Conservation (phyloP, 1,140 invertebrate genomes). For the Drosophila kikkawai region DNA sequence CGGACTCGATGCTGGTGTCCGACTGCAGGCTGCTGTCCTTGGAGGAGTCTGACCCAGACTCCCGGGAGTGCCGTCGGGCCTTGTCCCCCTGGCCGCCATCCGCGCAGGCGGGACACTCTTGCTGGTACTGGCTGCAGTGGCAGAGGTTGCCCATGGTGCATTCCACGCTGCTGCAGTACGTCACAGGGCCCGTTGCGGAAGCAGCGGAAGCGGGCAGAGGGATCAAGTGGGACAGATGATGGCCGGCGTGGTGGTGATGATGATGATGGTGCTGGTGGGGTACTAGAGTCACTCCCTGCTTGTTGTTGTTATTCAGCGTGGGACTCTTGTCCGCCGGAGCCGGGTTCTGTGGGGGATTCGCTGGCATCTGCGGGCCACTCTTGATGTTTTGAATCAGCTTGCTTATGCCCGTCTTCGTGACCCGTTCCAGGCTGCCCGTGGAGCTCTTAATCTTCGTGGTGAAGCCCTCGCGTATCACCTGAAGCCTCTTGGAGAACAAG, state of each 20-base stretch:
- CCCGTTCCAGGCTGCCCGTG: constrained; percentile 92
- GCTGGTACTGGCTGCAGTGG: constrained; percentile 78
- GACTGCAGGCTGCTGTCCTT: constrained; percentile 96
- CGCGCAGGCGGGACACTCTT: constrained; percentile 66
- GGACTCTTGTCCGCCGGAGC: constrained; percentile 14
- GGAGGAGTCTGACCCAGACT: constrained; percentile 95
- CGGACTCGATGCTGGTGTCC: constrained; percentile 96
- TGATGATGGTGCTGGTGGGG: constrained; percentile 62
- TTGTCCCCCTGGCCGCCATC: constrained; percentile 56
- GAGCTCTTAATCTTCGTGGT: constrained; percentile 92
- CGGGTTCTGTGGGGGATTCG: constrained; percentile 11
- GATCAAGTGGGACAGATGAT: constrained; percentile 34
- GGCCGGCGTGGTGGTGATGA: constrained; percentile 60
- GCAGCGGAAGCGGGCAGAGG: constrained; percentile 11
- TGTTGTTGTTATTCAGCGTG: constrained; percentile 52
- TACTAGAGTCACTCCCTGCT: constrained; percentile 14
- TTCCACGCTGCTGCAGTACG: constrained; percentile 73
- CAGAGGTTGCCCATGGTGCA: constrained; percentile 63
- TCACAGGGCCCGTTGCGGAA: constrained; percentile 62
- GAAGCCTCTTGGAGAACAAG: constrained; percentile 91
- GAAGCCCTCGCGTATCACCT: constrained; percentile 93
- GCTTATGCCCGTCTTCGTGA: constrained; percentile 90
- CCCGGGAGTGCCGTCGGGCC: constrained; percentile 87
- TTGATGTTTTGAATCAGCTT: constrained; percentile 92
- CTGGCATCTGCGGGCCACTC: constrained; percentile 70